These are phyloP conservation scores for Natator depressus DNA, from an alignment of 2,113 vertebrate species.

Conservation along the genomic window DNA sequence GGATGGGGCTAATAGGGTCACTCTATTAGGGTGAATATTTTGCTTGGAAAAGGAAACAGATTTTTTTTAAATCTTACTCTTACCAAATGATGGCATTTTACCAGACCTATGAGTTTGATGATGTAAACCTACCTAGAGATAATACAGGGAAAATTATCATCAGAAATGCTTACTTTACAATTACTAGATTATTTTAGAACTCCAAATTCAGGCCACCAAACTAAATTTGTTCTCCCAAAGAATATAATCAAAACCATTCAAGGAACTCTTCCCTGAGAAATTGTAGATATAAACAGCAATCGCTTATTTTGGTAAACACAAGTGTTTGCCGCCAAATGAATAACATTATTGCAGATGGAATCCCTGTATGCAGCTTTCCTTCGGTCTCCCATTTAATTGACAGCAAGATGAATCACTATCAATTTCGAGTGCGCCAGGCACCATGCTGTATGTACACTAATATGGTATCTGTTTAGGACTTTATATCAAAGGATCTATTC, in stretches of 20 bases:
- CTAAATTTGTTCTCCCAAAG: constrained; percentile 58
- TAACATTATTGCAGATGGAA: constrained; percentile 58
- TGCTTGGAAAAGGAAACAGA: not conserved
- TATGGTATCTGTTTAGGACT: not conserved
- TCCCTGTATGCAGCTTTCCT: constrained; percentile 66
- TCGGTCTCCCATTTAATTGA: constrained; percentile 64
- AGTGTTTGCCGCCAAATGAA: constrained; percentile 58
- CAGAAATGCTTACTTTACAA: constrained; percentile 37
- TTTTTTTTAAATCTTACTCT: not conserved
- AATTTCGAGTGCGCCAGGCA: constrained; percentile 3
- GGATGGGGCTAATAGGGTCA: not conserved
- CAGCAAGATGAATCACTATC: constrained; percentile 65
- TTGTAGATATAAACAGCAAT: constrained; percentile 75
- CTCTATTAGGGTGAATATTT: not conserved
- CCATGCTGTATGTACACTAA: not conserved
- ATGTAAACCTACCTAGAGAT: constrained; percentile 41
- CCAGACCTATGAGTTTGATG: constrained; percentile 31
- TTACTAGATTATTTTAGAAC: constrained; percentile 65
- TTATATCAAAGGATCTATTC: not conserved
- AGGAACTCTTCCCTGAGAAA: constrained; percentile 70
- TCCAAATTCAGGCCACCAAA: constrained; percentile 63
- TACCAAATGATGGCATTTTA: not conserved
- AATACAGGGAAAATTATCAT: constrained; percentile 35
- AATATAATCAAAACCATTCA: constrained; percentile 67
- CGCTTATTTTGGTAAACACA: constrained; percentile 65